Evolutionary conservation across 1,140 invertebrate species (phyloP), one percentile per base, ranked within the genome.

Genomic region (Agrilus planipennis): DNA sequence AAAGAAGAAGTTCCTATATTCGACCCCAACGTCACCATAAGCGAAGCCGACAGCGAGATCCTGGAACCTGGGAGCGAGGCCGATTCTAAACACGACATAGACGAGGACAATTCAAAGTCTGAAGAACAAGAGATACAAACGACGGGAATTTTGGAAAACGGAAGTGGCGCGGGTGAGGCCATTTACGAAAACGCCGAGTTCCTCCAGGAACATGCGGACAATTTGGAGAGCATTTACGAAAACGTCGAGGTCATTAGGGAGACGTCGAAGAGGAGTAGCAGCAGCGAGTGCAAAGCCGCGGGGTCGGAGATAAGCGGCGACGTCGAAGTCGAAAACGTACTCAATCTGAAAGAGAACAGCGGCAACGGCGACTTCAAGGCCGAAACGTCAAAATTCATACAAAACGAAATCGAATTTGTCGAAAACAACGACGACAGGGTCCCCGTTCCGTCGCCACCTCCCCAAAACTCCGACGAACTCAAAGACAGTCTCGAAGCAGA

Each of bases 151-250:
- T 20, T 40, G 10, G 38, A 40, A 21, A 40, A 17, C 23, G 38
- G n/a, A n/a, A n/a, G n/a, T n/a, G n/a, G n/a, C n/a, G n/a, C n/a
- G n/a, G 3, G 7, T 16, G 30, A 32, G 15, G n/a, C 10, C 11
- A 32, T 32, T 4, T 32, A 32, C 19, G 30, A 32, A 32, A 32
- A 32, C 15, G 19, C n/a, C 3, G 30, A 32, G 12, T 32, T 32
- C 19, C 15, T 29, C n/a, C n/a, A 11, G 15, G 28, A 29, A 11
- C 28, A 29, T 5, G 22, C 5, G 5, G n/a, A n/a, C n/a, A n/a
- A n/a, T n/a, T n/a, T n/a, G n/a, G 49, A 47, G 19, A 49, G 49
- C 20, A 47, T 49, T 28, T 52, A 52, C 28, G 50, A 53, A 40
- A 54, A 54, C 29, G 15, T 28, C 21, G 38, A 45, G 16, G 11